phyloP scores from a whole-genome alignment of 2,888 invertebrate species.

The Antheraea assamensis region DNA sequence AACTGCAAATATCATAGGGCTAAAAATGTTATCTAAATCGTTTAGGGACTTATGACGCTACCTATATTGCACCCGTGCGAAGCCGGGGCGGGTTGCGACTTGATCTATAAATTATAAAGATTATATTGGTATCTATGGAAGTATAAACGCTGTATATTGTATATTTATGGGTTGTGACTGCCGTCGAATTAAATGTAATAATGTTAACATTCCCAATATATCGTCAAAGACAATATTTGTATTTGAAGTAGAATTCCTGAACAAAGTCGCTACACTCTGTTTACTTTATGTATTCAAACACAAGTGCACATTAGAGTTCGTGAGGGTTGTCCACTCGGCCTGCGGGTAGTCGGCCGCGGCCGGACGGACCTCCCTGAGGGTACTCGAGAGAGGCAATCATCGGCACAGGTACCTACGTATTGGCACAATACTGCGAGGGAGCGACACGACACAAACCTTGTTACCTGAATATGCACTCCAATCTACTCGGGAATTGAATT shows the following conservation, averaged over 20 bases:
- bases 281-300: background rate
- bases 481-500: slow-evolving; percentile 73
- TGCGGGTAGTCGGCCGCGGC: background rate
- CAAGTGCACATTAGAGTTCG: background rate
- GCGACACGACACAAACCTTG: slow-evolving; percentile 52
- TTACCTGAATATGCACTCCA: slow-evolving; percentile 78
- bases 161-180: background rate
- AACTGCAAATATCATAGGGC: too few relatives aligned
- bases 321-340: background rate
- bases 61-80: too few relatives aligned
- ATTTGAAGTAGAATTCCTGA: background rate
- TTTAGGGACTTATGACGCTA: too few relatives aligned
- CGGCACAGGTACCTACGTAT: background rate
- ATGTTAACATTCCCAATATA: background rate
- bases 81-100: too few relatives aligned
- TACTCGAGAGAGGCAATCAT: background rate
- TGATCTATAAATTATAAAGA: background rate
- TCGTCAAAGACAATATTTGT: slow-evolving; percentile 4
- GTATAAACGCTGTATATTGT: background rate
- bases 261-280: background rate
- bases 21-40: too few relatives aligned
- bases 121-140: background rate
- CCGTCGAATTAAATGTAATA: background rate
- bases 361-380: background rate
- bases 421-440: slow-evolving; percentile 25